These are phyloP conservation scores for Stictocephala bisonia DNA, from an alignment of 2,888 invertebrate species.

Conservation along the genomic window DNA sequence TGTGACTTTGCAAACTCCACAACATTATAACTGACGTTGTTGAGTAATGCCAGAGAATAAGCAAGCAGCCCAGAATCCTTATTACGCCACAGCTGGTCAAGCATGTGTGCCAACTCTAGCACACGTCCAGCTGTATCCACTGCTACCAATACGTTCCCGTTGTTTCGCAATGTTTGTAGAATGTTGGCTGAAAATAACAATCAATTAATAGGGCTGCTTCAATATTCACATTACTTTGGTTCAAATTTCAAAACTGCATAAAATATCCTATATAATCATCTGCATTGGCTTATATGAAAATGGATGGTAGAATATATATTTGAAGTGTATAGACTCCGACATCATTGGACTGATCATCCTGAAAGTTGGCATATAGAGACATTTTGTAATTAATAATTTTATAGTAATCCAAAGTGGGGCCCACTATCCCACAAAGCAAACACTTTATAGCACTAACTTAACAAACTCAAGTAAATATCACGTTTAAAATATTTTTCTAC, in stretches of 20 bases:
- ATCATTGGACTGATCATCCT: too few relatives aligned
- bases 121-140: conserved; percentile 98
- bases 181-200: conserved; percentile 81
- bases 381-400: too few relatives aligned
- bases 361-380: too few relatives aligned
- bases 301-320: conserved; percentile 42
- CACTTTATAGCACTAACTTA: too few relatives aligned
- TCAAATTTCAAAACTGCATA: too few relatives aligned
- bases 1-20: conserved; percentile 99
- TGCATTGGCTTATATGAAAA: too few relatives aligned
- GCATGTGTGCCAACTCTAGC: conserved; percentile 94
- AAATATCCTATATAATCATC: too few relatives aligned
- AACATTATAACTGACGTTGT: conserved; percentile 98
- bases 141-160: conserved; percentile 95
- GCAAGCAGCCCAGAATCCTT: conserved; percentile 95
- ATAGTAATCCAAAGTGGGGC: too few relatives aligned
- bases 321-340: too few relatives aligned
- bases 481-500: too few relatives aligned
- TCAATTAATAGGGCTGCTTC: not conserved
- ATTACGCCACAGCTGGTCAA: conserved; percentile 94
- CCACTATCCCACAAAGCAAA: too few relatives aligned
- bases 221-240: not conserved
- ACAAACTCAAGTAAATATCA: too few relatives aligned
- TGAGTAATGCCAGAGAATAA: conserved; percentile 92
- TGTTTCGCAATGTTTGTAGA: conserved; percentile 89